These are phyloP conservation scores for Haplochromis burtoni DNA, from an alignment of 2,113 vertebrate genomes.

Conservation along the genomic window DNA sequence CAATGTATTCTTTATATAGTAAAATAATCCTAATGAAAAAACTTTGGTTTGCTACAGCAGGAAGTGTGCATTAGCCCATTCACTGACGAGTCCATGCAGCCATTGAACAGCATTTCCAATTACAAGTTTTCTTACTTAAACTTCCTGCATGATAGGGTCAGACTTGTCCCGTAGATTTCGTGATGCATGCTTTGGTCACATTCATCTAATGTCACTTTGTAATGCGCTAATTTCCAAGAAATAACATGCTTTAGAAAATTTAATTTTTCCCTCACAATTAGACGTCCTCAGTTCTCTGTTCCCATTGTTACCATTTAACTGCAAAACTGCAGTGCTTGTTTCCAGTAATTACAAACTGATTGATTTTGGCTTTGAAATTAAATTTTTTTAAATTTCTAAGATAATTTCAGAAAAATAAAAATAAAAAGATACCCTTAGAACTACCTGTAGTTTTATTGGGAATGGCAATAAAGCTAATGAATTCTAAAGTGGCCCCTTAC, in stretches of 20 bases:
- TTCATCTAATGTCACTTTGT: background rate
- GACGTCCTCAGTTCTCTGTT: background rate
- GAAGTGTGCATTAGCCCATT: background rate
- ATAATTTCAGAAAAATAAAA: rapidly evolving
- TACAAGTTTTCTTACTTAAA: background rate
- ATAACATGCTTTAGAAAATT: background rate
- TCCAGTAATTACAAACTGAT: background rate
- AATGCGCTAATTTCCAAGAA: background rate
- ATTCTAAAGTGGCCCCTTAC: background rate
- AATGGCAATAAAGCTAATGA: background rate
- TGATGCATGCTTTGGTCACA: background rate
- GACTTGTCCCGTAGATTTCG: background rate
- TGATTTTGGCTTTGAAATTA: background rate
- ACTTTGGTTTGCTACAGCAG: background rate
- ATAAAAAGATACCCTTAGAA: background rate
- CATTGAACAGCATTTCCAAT: background rate
- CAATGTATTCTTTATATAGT: background rate
- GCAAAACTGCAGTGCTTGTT: background rate
- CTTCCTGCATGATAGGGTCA: background rate
- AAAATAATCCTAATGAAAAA: background rate
- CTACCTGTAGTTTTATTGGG: background rate
- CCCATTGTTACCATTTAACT: background rate
- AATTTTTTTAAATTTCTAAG: background rate
- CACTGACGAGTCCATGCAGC: background rate
- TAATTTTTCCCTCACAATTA: background rate